Base-by-base conservation (phyloP, 1,140 invertebrate species). In the Ladona fulva region DNA sequence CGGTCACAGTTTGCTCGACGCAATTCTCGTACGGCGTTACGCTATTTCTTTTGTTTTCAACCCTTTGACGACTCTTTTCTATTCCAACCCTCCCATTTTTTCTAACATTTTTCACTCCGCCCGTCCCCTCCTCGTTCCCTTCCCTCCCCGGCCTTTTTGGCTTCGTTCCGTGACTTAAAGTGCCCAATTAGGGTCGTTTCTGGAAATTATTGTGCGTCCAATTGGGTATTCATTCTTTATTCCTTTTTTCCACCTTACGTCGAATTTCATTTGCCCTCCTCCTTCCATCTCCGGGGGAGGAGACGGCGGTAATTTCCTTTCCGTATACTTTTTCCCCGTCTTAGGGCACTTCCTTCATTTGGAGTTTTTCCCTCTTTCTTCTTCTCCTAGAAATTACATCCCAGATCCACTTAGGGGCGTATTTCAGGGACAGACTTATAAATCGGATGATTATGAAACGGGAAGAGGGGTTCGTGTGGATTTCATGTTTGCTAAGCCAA, bases 201-300 rank as follows among this genome's bases (percentile, higher is more conserved):
- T 66, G 52, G n/a, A 66, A 66, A 66, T 66, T 66, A 66, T 66
- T 66, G 52, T 66, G 52, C 52, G 52, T 66, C 52, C 52, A 66
- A 66, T 66, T 66, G 52, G 52, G 52, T 66, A 66, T 66, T 66
- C 52, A 66, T 66, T 66, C 52, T 66, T 66, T 22, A 66, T 66
- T 66, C n/a, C 52, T 66, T 66, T 66, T 66, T 66, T 66, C 29
- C 29, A 66, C 52, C 52, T 66, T 66, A 37, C 52, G 52, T 66
- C 14, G 16, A 66, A 66, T 66, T 66, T 22, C 52, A 66, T 66
- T 66, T 66, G 52, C 14, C 29, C 29, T 37, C 29, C 29, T 37
- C 16, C 52, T 52, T 52, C 44, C 44, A 52, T 52, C 44, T 19
- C 10, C 44, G 44, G n/a, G 8, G 8, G 8, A 37, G 29, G 3